Percentiles rank a stretch among this genome's conserved stretches.
Evolutionary conservation across 2,888 invertebrate species (phyloP).

Genomic region (Cantharis nigra): DNA sequence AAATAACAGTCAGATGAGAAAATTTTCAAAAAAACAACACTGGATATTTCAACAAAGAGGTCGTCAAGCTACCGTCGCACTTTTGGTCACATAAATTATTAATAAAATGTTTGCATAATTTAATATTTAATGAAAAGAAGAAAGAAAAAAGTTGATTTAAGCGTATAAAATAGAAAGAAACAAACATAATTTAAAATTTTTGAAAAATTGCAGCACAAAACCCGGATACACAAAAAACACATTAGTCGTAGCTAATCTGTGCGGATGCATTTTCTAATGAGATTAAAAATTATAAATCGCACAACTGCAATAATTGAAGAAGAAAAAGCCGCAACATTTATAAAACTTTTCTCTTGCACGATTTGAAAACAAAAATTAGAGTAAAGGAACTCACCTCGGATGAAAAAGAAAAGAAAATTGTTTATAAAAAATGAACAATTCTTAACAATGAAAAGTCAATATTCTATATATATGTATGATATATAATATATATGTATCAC

Average conservation of each 20-base stretch:
- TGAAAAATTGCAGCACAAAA: not conserved
- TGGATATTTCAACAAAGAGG: too few species aligned
- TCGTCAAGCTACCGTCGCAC: not conserved
- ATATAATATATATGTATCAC: constrained; percentile 48
- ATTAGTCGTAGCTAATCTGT: constrained; percentile 37
- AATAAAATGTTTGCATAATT: not conserved
- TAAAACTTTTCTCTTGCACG: not conserved
- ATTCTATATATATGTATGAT: constrained; percentile 22
- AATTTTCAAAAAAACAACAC: not conserved
- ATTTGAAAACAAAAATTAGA: constrained; percentile 21
- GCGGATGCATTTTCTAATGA: constrained; percentile 36
- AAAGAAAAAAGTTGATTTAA: not conserved
- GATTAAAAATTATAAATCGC: constrained; percentile 19
- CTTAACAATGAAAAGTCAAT: constrained; percentile 52
- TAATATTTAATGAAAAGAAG: not conserved
- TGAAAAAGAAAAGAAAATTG: constrained; percentile 39
- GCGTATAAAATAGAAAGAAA: not conserved
- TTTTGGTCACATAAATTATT: not conserved
- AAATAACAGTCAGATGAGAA: too few species aligned
- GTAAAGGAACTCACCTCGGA: constrained; percentile 30
- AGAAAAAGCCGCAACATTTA: not conserved
- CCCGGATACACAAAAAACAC: constrained; percentile 10
- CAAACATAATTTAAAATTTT: not conserved
- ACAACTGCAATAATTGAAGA: not conserved
- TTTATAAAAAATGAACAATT: constrained; percentile 36